A percentile compares a stretch with the other conserved stretches of the same genome.
These are phyloP conservation scores for Rhea americana DNA, from an alignment of 2,113 vertebrate genomes.

Conservation along the genomic window DNA sequence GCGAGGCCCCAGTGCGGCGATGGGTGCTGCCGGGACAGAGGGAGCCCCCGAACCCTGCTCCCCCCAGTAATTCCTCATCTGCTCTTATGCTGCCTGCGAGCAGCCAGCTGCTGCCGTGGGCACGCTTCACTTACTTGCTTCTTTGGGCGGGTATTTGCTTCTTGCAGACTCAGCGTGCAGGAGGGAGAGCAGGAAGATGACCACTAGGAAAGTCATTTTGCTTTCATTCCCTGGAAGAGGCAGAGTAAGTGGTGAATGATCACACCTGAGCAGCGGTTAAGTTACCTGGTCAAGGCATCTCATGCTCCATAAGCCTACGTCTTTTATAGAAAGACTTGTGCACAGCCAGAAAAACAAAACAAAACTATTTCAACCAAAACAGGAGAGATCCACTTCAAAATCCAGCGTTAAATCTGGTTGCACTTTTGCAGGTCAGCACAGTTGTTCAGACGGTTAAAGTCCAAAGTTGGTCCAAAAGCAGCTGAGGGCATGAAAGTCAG, in stretches of 20 bases:
- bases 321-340: too few species aligned
- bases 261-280: fast-evolving
- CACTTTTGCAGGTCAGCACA: not conserved
- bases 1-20: fast-evolving
- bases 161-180: constrained; percentile 14
- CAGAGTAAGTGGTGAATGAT: not conserved
- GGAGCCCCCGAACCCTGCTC: fast-evolving
- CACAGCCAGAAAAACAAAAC: not conserved
- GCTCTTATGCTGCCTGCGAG: not conserved
- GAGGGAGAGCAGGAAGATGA: constrained; percentile 39
- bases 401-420: not conserved
- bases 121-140: not conserved
- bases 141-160: not conserved
- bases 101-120: fast-evolving
- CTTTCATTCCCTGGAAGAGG: constrained; percentile 7
- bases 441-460: not conserved
- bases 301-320: fast-evolving
- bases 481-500: not conserved
- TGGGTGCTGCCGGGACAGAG: fast-evolving
- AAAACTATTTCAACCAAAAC: not conserved
- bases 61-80: not conserved
- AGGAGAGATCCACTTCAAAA: not conserved
- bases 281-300: not conserved
- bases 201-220: not conserved
- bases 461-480: not conserved